phyloP scores from a whole-genome alignment of 1,140 invertebrate species.

The Antheraea pernyi region DNA sequence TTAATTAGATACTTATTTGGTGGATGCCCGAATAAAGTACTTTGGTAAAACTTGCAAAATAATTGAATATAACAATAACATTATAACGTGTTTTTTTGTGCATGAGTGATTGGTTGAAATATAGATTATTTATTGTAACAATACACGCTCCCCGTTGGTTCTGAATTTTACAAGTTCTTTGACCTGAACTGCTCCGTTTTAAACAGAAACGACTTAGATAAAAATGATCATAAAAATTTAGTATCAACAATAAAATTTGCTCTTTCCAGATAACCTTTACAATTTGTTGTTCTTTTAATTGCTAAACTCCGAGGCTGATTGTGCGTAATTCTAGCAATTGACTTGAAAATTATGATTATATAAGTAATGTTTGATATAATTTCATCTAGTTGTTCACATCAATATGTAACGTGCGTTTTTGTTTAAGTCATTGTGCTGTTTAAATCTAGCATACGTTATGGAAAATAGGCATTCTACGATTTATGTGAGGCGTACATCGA shows the following conservation, averaged over 20 bases:
- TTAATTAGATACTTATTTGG: too few species aligned
- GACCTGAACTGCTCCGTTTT: constrained; percentile 51
- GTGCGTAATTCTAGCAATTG: background rate
- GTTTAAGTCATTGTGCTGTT: too few species aligned
- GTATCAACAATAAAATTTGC: constrained; percentile 26
- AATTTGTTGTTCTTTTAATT: constrained; percentile 6
- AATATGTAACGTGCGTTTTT: too few species aligned
- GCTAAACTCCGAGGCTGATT: background rate
- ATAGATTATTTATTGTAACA: background rate
- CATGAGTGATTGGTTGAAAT: too few species aligned
- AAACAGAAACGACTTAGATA: constrained; percentile 43
- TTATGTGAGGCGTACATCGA: too few species aligned
- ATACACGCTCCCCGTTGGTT: background rate
- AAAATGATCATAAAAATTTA: constrained; percentile 43
- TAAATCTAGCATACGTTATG: too few species aligned
- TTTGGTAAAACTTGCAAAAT: too few species aligned
- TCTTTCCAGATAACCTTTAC: constrained; percentile 28
- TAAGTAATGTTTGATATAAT: background rate
- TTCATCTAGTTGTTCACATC: too few species aligned
- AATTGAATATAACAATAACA: too few species aligned
- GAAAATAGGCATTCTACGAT: too few species aligned
- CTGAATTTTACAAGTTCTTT: constrained; percentile 61
- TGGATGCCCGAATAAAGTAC: too few species aligned
- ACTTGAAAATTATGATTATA: background rate
- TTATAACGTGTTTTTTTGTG: too few species aligned